These are phyloP conservation scores for Heptranchias perlo DNA, from an alignment of 2,113 vertebrate species.

Conservation along the genomic window DNA sequence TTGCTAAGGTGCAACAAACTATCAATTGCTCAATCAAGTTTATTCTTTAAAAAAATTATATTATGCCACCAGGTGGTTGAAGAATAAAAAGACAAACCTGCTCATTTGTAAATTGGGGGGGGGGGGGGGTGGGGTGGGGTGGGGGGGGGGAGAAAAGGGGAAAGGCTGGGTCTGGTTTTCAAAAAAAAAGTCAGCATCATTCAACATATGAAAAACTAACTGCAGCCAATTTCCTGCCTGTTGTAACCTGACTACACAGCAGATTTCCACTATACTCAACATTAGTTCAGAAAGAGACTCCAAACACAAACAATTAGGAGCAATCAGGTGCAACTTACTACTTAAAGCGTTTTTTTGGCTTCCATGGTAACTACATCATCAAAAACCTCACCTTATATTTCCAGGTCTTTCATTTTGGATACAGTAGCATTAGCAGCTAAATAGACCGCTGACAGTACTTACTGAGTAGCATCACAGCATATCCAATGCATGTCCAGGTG, in stretches of 20 bases:
- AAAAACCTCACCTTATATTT: background rate
- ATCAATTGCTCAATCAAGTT: background rate
- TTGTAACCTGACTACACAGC: background rate
- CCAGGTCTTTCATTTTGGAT: background rate
- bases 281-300: background rate
- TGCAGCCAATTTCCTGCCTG: background rate
- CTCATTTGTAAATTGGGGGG: background rate
- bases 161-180: no score
- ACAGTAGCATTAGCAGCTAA: background rate
- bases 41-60: background rate
- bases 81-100: background rate
- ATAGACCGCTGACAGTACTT: background rate
- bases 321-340: background rate
- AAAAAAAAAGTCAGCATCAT: background rate
- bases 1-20: background rate
- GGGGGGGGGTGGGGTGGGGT: no score
- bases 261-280: background rate
- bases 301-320: background rate
- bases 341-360: background rate
- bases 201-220: background rate
- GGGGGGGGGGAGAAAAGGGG: no score
- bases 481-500: background rate
- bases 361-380: background rate
- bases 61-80: background rate
- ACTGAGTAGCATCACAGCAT: background rate